phyloP scores from a whole-genome alignment of 1,140 invertebrate species.

The Ladona fulva region DNA sequence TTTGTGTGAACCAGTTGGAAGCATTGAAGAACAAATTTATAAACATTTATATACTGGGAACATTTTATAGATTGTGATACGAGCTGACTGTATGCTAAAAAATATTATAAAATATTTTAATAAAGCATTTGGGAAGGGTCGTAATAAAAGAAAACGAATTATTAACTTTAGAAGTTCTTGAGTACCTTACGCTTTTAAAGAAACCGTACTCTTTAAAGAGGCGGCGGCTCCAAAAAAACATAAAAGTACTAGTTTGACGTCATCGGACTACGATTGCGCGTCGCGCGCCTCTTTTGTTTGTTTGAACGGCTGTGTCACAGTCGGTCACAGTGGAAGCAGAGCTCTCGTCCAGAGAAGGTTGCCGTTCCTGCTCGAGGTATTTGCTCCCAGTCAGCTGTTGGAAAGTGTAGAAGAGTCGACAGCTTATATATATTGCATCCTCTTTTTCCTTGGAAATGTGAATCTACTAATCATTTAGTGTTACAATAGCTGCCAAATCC shows the following conservation, averaged over 20 bases:
- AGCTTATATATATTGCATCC: no score
- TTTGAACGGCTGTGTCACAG: background rate
- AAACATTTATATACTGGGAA: background rate
- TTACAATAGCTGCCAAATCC: no score
- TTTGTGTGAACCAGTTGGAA: background rate
- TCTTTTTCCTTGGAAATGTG: no score
- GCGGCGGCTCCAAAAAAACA: background rate
- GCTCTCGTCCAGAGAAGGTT: background rate
- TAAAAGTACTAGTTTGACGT: background rate
- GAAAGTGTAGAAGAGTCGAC: no score
- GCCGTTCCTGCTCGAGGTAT: no score
- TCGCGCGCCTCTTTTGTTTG: background rate
- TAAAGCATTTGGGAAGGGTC: background rate
- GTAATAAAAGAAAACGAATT: background rate
- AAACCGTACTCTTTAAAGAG: slow-evolving; percentile 6
- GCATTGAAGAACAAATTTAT: background rate
- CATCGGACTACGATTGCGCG: background rate
- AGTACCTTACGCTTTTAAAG: background rate
- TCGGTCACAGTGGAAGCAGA: background rate
- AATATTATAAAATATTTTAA: background rate
- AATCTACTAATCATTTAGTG: no score
- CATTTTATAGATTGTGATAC: background rate
- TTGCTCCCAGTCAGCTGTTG: no score
- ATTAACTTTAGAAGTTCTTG: background rate
- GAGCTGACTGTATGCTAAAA: background rate